Evolutionary conservation across 1,140 invertebrate genomes (phyloP), one percentile per base, ranked within the genome.

Genomic region (Drosophila kohkoa): DNA sequence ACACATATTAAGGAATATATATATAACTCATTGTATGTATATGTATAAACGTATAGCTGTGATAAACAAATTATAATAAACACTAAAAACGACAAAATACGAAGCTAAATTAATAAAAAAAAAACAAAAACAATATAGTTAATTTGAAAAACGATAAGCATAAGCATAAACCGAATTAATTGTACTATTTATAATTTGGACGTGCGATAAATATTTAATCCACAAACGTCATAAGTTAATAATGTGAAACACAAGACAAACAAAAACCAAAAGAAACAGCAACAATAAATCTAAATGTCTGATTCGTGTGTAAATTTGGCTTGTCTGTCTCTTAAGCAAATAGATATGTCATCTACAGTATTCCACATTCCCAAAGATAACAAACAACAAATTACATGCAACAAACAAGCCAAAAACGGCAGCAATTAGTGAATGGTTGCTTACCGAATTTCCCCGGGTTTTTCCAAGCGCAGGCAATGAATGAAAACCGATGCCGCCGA

Each of bases 31-130:
- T 79, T 67, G 80, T 64, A 68, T 75, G 80, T 64, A 68, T 75
- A 88, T 83, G 76, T 71, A 85, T 89, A 89, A 89, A 89, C 81
- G 75, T 89, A 89, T 90, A 89, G 86, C 85, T 89, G 85, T 89
- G 85, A 89, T 89, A 89, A 89, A 89, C 66, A 69, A 75, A 83
- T 81, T 77, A 89, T 80, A 69, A 68, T 78, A 66, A 66, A 59
- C 79, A 87, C 65, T 59, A 79, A 38, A 38, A 38, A 87, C 77
- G 69, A 82, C 64, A 62, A 78, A 68, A 63, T 70, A 80, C 38
- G 66, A 81, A 83, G 81, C 81, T 80, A 77, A 88, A 83, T 73
- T 74, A 67, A 49, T 46, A 71, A 67, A 49, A 51, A 70, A 63
- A 54, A 46, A 35, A 58, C 6, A 66, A 52, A 57, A 48, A 20